Percentiles rank a stretch among this genome's conserved stretches.
Evolutionary conservation across 2,797 vertebrate species (phyloP).

Genomic region (Pangasius mekongensis): DNA sequence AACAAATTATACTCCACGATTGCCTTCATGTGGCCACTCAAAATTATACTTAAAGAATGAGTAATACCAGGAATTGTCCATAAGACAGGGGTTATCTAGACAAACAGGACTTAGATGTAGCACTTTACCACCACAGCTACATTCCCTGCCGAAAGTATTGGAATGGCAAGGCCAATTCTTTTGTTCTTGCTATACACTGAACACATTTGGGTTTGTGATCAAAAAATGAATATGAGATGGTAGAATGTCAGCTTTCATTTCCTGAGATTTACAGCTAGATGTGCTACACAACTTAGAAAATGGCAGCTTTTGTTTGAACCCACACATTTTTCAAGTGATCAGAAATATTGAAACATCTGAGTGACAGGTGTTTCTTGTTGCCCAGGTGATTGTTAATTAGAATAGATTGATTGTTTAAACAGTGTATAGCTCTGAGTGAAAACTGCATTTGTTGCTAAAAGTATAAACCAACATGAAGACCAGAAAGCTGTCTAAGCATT

Average conservation of each 20-base stretch:
- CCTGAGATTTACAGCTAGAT: background rate
- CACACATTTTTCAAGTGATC: background rate
- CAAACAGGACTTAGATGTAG: background rate
- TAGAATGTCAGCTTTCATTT: background rate
- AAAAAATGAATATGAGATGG: background rate
- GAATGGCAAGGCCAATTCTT: background rate
- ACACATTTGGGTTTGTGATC: background rate
- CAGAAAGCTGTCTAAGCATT: background rate
- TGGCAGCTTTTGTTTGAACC: background rate
- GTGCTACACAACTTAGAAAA: background rate
- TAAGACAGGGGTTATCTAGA: background rate
- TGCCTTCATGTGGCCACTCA: background rate
- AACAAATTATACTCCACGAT: constrained; percentile 16
- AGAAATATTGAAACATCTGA: background rate
- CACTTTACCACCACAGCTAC: background rate
- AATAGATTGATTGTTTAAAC: background rate
- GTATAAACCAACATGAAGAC: background rate
- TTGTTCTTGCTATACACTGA: background rate
- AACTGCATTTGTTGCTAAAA: background rate
- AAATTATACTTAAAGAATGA: constrained; percentile 25
- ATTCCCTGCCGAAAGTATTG: background rate
- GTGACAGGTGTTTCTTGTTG: background rate
- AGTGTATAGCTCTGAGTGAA: background rate
- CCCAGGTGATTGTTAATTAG: background rate
- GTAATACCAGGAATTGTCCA: background rate